Base-by-base conservation (phyloP, 2,888 invertebrate species). In the Boloria selene region DNA sequence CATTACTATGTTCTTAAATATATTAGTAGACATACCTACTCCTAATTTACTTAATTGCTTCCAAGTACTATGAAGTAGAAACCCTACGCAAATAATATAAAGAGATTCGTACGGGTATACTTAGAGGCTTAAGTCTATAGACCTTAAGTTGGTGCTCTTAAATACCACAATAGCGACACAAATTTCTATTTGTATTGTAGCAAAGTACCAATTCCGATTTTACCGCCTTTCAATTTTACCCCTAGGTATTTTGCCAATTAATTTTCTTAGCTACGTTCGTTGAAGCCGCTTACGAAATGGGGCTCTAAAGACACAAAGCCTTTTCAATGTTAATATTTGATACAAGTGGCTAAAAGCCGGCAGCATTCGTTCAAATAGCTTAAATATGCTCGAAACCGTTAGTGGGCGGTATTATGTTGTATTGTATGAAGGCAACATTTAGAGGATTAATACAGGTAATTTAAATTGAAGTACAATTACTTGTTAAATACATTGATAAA, bases 161-260 rank as follows among this genome's bases (percentile, higher is more conserved):
- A 55, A 60, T 47, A 17, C 31, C 44, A 52, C 22, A 70, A 65
- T 65, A 49, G 63, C 52, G 61, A 58, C 49, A 47, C 13, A 26
- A 53, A 16, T 65, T 60, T 47, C 59, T 44, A 59, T 64, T 61
- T 54, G 44, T 38, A 50, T 31, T 54, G 52, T 49, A 49, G 13
- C 44, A 18, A 26, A 13, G 47, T 52, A 67, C 64, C 55, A 68
- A 65, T 62, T 65, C 50, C 66, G 64, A 50, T 67, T 68, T 63
- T 61, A 64, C 55, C 64, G 65, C 64, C 62, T 56, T 70, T 58
- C 68, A 71, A 70, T 58, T 54, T 70, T 49, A 67, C 65, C 71
- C 54, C 44, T 62, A 74, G 74, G 73, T 75, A 76, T 75, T 75
- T 75, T 69, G 71, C 72, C 73, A 76, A 80, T 78, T 77, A 77